phyloP scores from a whole-genome alignment of 2,888 invertebrate genomes.

The Rhyacophila evoluta region DNA sequence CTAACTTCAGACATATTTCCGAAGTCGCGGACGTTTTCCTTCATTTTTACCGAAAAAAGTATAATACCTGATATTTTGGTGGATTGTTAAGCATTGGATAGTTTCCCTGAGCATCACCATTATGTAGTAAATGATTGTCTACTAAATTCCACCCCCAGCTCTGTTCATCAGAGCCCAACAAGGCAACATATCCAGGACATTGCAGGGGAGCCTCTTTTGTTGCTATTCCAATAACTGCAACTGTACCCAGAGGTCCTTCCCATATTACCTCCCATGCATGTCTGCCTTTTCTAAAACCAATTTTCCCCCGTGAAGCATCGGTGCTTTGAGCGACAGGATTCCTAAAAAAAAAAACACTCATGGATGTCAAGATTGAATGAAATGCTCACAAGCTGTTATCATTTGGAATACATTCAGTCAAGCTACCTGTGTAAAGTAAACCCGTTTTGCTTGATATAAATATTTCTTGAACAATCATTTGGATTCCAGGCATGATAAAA shows the following conservation, averaged over 20 bases:
- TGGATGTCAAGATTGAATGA: not conserved
- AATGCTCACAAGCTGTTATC: not conserved
- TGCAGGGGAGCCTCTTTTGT: constrained; percentile 94
- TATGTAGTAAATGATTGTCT: constrained; percentile 96
- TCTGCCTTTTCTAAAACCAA: constrained; percentile 90
- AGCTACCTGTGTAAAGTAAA: constrained; percentile 91
- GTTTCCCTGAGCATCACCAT: constrained; percentile 94
- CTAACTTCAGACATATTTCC: too few species aligned
- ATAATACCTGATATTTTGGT: constrained; percentile 95
- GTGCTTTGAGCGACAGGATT: constrained; percentile 99
- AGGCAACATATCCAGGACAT: constrained; percentile 94
- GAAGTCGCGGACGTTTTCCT: too few species aligned
- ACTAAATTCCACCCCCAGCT: constrained; percentile 99
- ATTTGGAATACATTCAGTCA: not conserved
- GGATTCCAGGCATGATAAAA: constrained; percentile 98
- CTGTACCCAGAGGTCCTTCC: constrained; percentile 98
- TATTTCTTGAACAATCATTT: constrained; percentile 96
- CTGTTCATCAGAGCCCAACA: constrained; percentile 95
- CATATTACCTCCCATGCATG: constrained; percentile 99
- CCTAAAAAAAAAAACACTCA: constrained; percentile 63
- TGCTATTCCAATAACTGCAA: constrained; percentile 96
- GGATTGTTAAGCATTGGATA: constrained; percentile 96
- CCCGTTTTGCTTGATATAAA: constrained; percentile 96
- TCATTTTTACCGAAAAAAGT: too few species aligned
- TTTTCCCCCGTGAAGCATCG: constrained; percentile 92